phyloP scores from a whole-genome alignment of 2,888 invertebrate species.

The Galerucella nymphaeae region DNA sequence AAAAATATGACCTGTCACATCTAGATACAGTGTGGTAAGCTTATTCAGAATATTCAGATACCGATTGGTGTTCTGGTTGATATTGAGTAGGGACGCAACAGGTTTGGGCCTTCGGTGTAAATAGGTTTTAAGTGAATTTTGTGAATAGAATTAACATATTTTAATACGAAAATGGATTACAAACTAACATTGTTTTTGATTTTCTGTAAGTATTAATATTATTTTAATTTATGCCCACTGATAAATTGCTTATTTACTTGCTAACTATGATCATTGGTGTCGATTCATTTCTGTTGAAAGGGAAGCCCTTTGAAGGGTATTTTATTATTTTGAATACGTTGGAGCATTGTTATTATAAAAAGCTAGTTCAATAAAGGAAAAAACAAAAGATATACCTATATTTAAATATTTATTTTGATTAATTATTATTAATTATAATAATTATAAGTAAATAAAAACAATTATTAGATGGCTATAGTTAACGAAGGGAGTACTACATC shows the following conservation, averaged over 20 bases:
- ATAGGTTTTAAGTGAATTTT: slow-evolving; percentile 20
- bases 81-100: slow-evolving; percentile 25
- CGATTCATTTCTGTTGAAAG: not conserved
- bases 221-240: not conserved
- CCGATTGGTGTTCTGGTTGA: not conserved
- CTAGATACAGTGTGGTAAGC: slow-evolving; percentile 6
- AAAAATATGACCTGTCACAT: not conserved
- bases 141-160: slow-evolving; percentile 7
- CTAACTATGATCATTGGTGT: not conserved
- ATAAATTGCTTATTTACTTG: not conserved
- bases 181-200: slow-evolving; percentile 15
- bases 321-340: not conserved
- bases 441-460: too few relatives aligned
- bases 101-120: slow-evolving; percentile 9
- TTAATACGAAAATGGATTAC: slow-evolving; percentile 13
- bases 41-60: slow-evolving; percentile 11
- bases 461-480: too few relatives aligned
- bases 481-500: too few relatives aligned
- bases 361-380: not conserved
- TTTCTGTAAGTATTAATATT: slow-evolving; percentile 20
- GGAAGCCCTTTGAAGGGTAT: not conserved
- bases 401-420: slow-evolving; percentile 6
- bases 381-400: not conserved
- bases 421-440: too few relatives aligned
- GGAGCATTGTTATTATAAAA: not conserved